Conservation (phyloP, 2,113 vertebrate species). For the Nannospalax galili region DNA sequence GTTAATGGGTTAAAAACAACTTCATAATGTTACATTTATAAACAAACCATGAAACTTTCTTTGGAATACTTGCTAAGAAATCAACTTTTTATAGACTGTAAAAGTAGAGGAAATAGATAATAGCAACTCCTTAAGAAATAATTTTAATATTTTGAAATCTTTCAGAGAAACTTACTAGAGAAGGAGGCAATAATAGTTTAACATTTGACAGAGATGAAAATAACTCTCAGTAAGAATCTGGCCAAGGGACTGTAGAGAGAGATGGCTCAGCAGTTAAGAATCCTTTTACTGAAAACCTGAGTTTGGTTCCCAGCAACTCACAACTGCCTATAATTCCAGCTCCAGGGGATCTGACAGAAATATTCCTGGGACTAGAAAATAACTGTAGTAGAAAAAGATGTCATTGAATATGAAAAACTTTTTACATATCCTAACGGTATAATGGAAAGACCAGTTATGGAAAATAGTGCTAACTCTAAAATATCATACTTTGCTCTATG, state of each 20-base stretch:
- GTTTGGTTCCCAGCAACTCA: neutral
- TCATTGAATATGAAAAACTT: neutral
- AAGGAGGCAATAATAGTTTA: neutral
- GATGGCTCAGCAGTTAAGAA: too few species aligned
- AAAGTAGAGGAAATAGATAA: too few species aligned
- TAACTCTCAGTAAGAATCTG: neutral
- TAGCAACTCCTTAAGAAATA: neutral
- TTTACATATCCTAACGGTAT: neutral
- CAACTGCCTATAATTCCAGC: too few species aligned
- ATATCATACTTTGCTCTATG: neutral
- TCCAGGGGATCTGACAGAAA: neutral
- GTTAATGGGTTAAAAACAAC: too few species aligned
- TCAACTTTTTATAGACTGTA: neutral
- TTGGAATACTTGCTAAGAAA: too few species aligned
- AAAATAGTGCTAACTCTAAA: neutral
- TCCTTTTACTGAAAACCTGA: too few species aligned
- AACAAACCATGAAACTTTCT: too few species aligned
- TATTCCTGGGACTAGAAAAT: neutral
- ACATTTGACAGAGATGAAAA: conserved; percentile 10
- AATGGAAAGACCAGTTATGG: too few species aligned
- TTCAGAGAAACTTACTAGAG: neutral
- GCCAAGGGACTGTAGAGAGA: neutral
- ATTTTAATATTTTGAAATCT: neutral
- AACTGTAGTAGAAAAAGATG: neutral
- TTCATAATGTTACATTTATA: too few species aligned